Conservation (phyloP, 2,113 vertebrate genomes). For the Parus major region DNA sequence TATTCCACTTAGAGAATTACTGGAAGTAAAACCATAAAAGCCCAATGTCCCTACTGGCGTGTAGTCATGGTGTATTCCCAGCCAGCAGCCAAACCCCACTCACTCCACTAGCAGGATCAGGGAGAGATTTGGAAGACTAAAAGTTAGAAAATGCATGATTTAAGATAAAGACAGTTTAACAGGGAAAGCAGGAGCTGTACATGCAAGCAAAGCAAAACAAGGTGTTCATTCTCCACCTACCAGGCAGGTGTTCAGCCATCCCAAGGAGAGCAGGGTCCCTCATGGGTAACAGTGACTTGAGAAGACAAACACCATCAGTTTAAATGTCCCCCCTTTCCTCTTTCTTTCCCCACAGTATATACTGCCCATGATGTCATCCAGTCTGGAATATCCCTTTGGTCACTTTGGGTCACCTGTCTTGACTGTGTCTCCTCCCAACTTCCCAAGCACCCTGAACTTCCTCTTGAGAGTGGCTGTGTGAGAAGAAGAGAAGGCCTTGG, state of each 20-base stretch:
- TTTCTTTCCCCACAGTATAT: background rate
- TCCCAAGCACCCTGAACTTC: accelerated
- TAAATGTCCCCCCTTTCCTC: background rate
- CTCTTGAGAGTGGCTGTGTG: accelerated
- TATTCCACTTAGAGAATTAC: background rate
- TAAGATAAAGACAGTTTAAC: background rate
- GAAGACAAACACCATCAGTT: background rate
- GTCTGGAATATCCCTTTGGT: background rate
- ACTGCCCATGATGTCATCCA: no score
- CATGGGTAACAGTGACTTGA: accelerated
- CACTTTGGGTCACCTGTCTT: no score
- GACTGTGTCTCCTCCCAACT: background rate
- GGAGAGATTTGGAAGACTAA: background rate
- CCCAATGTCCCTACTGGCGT: accelerated
- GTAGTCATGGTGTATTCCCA: accelerated
- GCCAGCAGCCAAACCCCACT: background rate
- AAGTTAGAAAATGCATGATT: background rate
- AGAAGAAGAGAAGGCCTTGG: background rate
- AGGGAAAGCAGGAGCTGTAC: background rate
- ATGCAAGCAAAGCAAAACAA: background rate
- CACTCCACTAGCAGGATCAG: accelerated
- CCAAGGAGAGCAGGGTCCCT: background rate
- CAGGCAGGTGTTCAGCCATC: background rate
- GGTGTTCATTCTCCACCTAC: background rate
- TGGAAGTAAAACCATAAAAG: background rate